Evolutionary conservation across 2,888 invertebrate genomes (phyloP).

Genomic region (Stenurella melanura): DNA sequence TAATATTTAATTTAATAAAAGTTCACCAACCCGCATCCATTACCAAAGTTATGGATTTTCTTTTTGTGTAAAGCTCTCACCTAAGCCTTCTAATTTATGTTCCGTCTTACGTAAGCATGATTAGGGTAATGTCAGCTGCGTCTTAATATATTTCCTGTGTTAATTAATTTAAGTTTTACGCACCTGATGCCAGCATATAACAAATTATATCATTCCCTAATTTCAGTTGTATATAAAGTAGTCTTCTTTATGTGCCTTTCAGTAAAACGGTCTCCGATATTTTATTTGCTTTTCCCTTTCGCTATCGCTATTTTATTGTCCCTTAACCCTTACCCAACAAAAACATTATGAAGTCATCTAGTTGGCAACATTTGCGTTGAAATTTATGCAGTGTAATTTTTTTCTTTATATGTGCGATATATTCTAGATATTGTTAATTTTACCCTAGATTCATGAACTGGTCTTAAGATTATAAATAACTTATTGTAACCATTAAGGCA

Average conservation of each 20-base stretch:
- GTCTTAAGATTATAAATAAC: too few species aligned
- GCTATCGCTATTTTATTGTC: background rate
- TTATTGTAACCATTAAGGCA: too few species aligned
- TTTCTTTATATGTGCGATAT: too few species aligned
- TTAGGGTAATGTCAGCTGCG: constrained; percentile 48
- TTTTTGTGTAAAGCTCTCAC: constrained; percentile 10
- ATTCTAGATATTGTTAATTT: too few species aligned
- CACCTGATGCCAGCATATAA: constrained; percentile 45
- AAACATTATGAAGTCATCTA: background rate
- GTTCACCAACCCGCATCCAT: background rate
- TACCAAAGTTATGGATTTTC: background rate
- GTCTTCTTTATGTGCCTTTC: constrained; percentile 18
- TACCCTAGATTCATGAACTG: too few species aligned
- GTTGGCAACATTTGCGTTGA: too few species aligned
- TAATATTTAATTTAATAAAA: too few species aligned
- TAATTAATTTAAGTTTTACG: constrained; percentile 48
- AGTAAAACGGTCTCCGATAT: constrained; percentile 9
- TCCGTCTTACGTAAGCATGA: constrained; percentile 39
- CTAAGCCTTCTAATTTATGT: constrained; percentile 41
- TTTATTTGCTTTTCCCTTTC: constrained; percentile 13
- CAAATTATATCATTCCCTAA: constrained; percentile 34
- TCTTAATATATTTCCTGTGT: constrained; percentile 36
- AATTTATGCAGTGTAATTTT: too few species aligned
- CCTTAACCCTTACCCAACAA: constrained; percentile 10
- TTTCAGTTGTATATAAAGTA: constrained; percentile 11